Conservation (phyloP, 2,797 vertebrate species). For the Gephyroberyx darwinii region DNA sequence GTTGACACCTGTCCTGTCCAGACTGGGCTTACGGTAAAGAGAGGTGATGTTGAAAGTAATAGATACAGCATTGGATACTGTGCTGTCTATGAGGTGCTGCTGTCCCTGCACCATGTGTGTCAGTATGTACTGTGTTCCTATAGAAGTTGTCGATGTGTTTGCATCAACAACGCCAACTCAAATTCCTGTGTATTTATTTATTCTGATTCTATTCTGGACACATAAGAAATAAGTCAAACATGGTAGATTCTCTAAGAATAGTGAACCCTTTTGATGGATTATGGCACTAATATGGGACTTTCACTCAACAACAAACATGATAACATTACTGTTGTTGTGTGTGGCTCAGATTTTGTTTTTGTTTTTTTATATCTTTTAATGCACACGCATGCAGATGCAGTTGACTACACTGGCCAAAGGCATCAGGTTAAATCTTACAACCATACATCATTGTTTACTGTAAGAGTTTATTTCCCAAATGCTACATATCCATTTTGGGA, state of each 20-base stretch:
- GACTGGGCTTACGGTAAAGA: neutral
- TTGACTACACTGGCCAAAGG: neutral
- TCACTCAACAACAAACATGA: neutral
- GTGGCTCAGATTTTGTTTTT: no score
- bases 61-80: neutral
- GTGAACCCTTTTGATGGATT: neutral
- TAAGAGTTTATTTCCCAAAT: neutral
- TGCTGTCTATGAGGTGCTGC: neutral
- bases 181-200: neutral
- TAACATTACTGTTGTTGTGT: no score
- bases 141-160: neutral
- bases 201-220: neutral
- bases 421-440: neutral
- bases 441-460: neutral
- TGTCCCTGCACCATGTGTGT: neutral
- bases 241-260: neutral
- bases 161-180: neutral
- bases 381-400: neutral
- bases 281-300: neutral
- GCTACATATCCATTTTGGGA: neutral
- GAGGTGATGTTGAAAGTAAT: neutral
- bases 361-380: neutral
- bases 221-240: neutral
- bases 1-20: conserved; percentile 7
- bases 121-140: no score